A percentile compares a stretch with the other conserved stretches of the same genome.
These are phyloP conservation scores for Anolis sagrei DNA, from an alignment of 2,113 vertebrate genomes.

Conservation along the genomic window DNA sequence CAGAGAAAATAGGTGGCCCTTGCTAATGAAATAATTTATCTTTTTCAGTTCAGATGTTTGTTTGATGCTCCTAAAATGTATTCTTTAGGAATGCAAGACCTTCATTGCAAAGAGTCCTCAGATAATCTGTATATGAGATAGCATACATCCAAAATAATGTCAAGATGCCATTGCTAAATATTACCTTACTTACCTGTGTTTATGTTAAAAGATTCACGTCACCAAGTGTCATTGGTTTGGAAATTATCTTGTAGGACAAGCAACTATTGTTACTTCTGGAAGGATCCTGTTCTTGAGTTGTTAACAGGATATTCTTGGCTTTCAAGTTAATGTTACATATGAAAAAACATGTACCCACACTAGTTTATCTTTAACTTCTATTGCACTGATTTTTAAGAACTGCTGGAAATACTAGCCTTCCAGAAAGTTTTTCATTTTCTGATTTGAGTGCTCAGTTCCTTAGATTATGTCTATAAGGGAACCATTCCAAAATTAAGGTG, in stretches of 20 bases:
- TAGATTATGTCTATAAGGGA: neutral
- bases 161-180: neutral
- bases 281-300: conserved; percentile 1
- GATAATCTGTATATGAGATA: neutral
- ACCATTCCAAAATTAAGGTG: neutral
- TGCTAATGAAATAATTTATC: neutral
- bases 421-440: neutral
- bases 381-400: neutral
- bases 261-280: conserved; percentile 6
- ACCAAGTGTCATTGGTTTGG: neutral
- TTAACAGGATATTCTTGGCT: neutral
- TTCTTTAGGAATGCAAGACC: neutral
- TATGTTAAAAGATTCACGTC: neutral
- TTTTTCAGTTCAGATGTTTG: neutral
- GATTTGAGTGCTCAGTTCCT: neutral
- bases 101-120: neutral
- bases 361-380: neutral
- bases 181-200: neutral
- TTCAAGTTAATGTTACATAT: neutral
- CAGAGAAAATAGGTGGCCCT: neutral
- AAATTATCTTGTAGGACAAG: neutral
- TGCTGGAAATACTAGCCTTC: neutral
- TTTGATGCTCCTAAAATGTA: neutral
- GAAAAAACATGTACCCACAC: neutral
- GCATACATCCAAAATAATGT: neutral